Percentiles rank a stretch among this genome's conserved stretches.
These are phyloP conservation scores for Cyphomyrus plagiostoma DNA, from an alignment of 2,113 vertebrate genomes.

Conservation along the genomic window DNA sequence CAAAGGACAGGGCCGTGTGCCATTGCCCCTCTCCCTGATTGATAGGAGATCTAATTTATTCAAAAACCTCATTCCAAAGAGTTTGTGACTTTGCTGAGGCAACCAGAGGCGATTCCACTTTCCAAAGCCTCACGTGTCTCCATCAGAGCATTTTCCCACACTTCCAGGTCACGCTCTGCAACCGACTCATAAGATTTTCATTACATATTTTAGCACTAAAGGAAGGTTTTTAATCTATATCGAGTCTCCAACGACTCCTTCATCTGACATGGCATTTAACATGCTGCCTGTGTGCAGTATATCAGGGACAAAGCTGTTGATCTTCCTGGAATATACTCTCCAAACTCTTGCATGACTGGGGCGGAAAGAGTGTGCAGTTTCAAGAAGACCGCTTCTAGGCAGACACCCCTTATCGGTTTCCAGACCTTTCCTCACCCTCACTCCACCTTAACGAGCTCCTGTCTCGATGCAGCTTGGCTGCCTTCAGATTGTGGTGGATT, in stretches of 20 bases:
- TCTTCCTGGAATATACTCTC: background rate
- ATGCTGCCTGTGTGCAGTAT: background rate
- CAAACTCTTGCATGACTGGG: background rate
- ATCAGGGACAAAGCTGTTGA: background rate
- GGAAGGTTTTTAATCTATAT: background rate
- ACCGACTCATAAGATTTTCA: background rate
- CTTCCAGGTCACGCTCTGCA: background rate
- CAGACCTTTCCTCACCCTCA: background rate
- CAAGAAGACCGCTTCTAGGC: background rate
- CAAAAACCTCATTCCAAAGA: background rate
- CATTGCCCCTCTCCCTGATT: slow-evolving; percentile 10
- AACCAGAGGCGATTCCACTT: background rate
- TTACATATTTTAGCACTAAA: background rate
- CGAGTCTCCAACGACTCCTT: background rate
- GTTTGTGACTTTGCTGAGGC: background rate
- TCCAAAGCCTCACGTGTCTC: background rate
- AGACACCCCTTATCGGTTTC: background rate
- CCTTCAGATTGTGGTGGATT: background rate
- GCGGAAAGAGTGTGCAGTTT: background rate
- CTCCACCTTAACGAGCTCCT: background rate
- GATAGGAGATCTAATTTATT: slow-evolving; percentile 13
- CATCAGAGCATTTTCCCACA: background rate
- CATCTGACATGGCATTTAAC: background rate
- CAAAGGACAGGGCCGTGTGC: background rate
- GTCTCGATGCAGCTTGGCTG: background rate